Conservation (phyloP, 2,113 vertebrate species). For the Platysternon megacephalum region DNA sequence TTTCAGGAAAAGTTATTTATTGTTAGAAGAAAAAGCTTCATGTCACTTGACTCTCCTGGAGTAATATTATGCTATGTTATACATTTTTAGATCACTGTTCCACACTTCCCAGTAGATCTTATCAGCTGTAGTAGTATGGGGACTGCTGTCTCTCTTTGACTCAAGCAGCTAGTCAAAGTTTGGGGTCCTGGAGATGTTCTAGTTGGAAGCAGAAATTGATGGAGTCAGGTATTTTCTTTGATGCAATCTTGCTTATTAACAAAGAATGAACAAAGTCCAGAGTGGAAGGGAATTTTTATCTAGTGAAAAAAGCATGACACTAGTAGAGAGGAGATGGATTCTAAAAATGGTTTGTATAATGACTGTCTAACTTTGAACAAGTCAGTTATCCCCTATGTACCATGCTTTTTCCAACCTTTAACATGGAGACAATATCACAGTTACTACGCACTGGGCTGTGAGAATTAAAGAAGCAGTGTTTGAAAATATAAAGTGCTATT, state of each 20-base stretch:
- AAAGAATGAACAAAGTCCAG: neutral
- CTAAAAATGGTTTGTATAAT: neutral
- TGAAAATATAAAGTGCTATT: neutral
- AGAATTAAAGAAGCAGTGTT: neutral
- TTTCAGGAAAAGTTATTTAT: neutral
- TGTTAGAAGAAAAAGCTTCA: neutral
- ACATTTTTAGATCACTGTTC: neutral
- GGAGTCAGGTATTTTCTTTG: neutral
- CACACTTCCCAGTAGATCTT: neutral
- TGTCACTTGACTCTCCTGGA: neutral
- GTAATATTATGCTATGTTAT: neutral
- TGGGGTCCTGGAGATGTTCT: neutral
- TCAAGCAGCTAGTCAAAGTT: neutral
- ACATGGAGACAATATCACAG: neutral
- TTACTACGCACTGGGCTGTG: neutral
- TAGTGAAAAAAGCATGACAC: fast-evolving
- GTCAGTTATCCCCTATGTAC: neutral
- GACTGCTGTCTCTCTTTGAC: neutral
- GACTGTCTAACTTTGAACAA: neutral
- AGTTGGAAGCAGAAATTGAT: neutral
- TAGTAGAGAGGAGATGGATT: neutral
- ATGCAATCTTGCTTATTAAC: neutral
- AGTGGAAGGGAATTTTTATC: neutral
- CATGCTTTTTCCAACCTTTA: neutral
- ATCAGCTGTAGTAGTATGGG: neutral